phyloP scores from a whole-genome alignment of 2,888 invertebrate species.

The Conops quadrifasciatus region DNA sequence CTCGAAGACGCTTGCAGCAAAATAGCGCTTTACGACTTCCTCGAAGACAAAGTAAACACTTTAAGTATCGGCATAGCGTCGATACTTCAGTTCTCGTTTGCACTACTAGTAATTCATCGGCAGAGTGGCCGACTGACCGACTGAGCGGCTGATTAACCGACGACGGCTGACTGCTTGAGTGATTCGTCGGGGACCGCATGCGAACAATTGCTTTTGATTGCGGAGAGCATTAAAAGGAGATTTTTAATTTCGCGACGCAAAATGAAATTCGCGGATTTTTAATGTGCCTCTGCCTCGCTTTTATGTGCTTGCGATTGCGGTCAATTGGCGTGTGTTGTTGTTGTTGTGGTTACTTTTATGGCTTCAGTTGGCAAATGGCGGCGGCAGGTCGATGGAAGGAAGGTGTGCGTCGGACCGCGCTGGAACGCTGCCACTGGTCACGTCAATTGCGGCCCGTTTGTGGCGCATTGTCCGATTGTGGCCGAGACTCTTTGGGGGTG shows the following conservation, averaged over 20 bases:
- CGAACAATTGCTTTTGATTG: not conserved
- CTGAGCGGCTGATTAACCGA: too few relatives aligned
- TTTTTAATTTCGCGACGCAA: constrained; percentile 14
- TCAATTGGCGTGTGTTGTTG: not conserved
- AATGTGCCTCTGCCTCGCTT: not conserved
- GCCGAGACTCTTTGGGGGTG: too few relatives aligned
- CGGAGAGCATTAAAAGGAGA: not conserved
- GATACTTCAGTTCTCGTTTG: not conserved
- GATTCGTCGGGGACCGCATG: not conserved
- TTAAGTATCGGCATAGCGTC: not conserved
- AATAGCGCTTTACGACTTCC: not conserved
- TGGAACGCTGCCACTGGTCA: too few relatives aligned
- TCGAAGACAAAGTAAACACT: constrained; percentile 4
- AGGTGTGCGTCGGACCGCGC: too few relatives aligned
- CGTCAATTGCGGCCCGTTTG: too few relatives aligned
- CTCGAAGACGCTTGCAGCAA: not conserved
- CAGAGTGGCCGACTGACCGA: too few relatives aligned
- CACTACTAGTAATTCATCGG: too few relatives aligned
- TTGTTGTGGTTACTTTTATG: constrained; percentile 10
- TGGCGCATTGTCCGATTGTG: too few relatives aligned
- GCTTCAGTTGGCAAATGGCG: not conserved
- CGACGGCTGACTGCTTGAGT: too few relatives aligned
- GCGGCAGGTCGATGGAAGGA: too few relatives aligned
- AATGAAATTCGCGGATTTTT: constrained; percentile 7
- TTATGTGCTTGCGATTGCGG: not conserved